Conservation (phyloP, 2,888 invertebrate species). For the Cephus rjabovi region DNA sequence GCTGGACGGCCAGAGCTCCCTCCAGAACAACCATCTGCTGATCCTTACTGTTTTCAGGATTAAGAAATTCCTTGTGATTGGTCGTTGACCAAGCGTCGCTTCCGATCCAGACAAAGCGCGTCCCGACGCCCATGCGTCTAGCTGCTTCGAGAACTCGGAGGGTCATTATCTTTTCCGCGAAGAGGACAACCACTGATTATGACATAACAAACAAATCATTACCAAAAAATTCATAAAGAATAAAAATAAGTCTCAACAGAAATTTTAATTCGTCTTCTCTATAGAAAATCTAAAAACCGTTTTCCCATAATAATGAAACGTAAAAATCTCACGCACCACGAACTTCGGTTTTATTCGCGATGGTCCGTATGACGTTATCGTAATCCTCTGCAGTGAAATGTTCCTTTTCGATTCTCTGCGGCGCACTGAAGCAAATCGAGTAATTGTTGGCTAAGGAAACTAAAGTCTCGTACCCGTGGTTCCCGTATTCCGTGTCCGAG, state of each 20-base stretch:
- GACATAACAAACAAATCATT: neutral
- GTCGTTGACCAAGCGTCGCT: constrained; percentile 69
- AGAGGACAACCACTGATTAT: constrained; percentile 68
- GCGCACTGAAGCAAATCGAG: constrained; percentile 69
- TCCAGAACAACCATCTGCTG: constrained; percentile 62
- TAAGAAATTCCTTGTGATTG: constrained; percentile 42
- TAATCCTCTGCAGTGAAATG: constrained; percentile 63
- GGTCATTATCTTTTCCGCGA: constrained; percentile 67
- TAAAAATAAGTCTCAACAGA: neutral
- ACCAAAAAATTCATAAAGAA: neutral
- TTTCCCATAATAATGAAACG: neutral
- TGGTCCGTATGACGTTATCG: constrained; percentile 64
- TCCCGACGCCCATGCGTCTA: constrained; percentile 49
- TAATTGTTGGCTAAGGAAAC: constrained; percentile 62
- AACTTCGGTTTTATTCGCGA: constrained; percentile 64
- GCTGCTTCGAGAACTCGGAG: constrained; percentile 66
- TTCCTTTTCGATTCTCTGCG: constrained; percentile 66
- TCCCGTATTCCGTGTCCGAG: constrained; percentile 71
- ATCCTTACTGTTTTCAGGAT: constrained; percentile 36
- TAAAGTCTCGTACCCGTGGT: constrained; percentile 68
- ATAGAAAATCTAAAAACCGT: neutral
- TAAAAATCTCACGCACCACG: constrained; percentile 58
- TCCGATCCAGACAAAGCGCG: constrained; percentile 69
- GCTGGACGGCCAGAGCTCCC: constrained; percentile 70
- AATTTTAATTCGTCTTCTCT: no score